These are phyloP conservation scores for Cherax quadricarinatus DNA, from an alignment of 1,140 invertebrate species.

Conservation along the genomic window DNA sequence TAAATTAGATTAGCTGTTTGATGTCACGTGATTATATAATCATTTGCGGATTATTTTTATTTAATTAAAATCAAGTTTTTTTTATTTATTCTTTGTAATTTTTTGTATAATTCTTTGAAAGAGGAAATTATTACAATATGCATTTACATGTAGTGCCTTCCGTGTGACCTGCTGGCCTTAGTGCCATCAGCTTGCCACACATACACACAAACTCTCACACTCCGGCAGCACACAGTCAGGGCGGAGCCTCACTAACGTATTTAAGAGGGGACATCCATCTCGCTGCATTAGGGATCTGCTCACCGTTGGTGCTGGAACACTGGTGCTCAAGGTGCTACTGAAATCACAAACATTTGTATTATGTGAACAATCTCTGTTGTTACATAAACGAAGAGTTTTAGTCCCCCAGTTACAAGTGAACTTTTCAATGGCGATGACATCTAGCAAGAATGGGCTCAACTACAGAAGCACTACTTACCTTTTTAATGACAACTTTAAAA, in stretches of 20 bases:
- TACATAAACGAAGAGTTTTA: background rate
- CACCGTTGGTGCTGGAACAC: conserved; percentile 10
- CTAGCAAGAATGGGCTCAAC: conserved; percentile 14
- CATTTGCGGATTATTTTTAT: too few relatives aligned
- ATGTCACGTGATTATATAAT: too few relatives aligned
- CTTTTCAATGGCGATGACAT: background rate
- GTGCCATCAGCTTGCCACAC: background rate
- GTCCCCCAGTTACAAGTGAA: background rate
- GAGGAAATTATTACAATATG: background rate
- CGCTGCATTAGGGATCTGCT: background rate
- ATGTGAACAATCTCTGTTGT: background rate
- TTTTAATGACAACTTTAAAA: background rate
- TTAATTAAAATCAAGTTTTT: too few relatives aligned
- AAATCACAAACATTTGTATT: background rate
- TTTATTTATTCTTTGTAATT: background rate
- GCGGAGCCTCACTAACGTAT: background rate
- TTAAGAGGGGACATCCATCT: background rate
- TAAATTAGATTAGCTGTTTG: too few relatives aligned
- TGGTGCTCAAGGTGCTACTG: background rate
- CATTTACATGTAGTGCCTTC: background rate
- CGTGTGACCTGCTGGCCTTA: background rate
- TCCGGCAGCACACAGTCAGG: background rate
- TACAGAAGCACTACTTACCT: conserved; percentile 6
- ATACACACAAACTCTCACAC: background rate
- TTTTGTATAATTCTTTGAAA: background rate